phyloP scores from a whole-genome alignment of 2,888 invertebrate species.

The Lymantria monacha region DNA sequence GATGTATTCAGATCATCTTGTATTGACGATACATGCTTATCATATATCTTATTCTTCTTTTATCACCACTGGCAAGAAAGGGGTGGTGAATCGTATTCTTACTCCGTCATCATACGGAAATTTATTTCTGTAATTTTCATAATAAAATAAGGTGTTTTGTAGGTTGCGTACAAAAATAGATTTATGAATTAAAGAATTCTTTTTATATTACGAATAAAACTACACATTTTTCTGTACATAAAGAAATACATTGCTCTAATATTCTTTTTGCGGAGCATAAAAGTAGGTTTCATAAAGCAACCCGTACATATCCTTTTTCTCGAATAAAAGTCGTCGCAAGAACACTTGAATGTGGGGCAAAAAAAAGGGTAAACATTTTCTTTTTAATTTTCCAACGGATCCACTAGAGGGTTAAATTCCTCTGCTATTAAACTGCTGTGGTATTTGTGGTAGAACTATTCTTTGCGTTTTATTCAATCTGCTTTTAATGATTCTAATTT shows the following conservation, averaged over 20 bases:
- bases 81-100: too few relatives aligned
- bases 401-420: slow-evolving; percentile 13
- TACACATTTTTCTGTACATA: background rate
- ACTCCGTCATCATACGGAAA: too few relatives aligned
- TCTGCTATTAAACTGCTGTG: slow-evolving; percentile 22
- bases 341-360: background rate
- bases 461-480: slow-evolving; percentile 15
- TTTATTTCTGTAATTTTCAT: too few relatives aligned
- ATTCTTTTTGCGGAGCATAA: background rate
- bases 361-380: slow-evolving; percentile 7
- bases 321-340: background rate
- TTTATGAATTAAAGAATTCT: too few relatives aligned
- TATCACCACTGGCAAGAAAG: too few relatives aligned
- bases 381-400: slow-evolving; percentile 8
- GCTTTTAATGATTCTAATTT: background rate
- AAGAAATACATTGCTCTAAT: background rate
- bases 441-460: slow-evolving; percentile 18
- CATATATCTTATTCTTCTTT: too few relatives aligned
- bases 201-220: background rate
- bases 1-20: too few relatives aligned
- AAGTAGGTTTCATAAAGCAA: slow-evolving; percentile 2
- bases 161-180: too few relatives aligned
- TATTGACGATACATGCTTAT: too few relatives aligned
- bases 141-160: too few relatives aligned
- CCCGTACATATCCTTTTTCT: background rate